Conservation (phyloP, 2,113 vertebrate species). For the Tachysurus vachellii region DNA sequence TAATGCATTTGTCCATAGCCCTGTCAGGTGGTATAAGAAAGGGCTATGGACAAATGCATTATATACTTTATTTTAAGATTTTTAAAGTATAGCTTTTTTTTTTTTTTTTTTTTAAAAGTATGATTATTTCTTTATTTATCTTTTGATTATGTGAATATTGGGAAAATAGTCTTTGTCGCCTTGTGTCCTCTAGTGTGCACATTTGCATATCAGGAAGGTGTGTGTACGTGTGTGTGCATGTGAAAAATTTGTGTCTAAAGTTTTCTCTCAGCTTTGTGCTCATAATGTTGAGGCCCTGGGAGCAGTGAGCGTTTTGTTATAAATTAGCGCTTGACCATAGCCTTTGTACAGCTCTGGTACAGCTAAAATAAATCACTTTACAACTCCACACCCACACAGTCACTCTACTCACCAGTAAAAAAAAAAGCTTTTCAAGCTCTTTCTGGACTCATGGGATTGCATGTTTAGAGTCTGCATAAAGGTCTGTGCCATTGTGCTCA, state of each 20-base stretch:
- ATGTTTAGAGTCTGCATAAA: conserved; percentile 93
- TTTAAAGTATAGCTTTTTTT: too few relatives aligned
- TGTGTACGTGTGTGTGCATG: conserved; percentile 1
- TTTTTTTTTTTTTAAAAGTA: too few relatives aligned
- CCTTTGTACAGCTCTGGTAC: conserved; percentile 71
- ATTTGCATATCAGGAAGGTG: neutral
- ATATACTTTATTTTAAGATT: neutral
- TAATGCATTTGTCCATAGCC: neutral
- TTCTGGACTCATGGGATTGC: conserved; percentile 80
- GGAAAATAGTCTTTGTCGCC: neutral
- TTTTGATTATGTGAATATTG: neutral
- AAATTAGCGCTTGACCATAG: conserved; percentile 75
- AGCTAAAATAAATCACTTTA: conserved; percentile 54
- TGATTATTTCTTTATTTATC: too few relatives aligned
- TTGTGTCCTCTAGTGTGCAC: neutral
- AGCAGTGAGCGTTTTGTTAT: conserved; percentile 73
- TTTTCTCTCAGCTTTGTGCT: conserved; percentile 56
- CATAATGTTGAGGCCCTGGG: conserved; percentile 63
- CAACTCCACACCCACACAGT: conserved; percentile 30
- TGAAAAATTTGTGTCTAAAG: conserved; percentile 47
- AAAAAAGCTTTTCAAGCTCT: conserved; percentile 60
- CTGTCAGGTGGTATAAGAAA: too few relatives aligned
- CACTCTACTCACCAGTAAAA: neutral
- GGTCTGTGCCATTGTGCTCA: conserved; percentile 88
- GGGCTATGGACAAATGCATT: neutral